phyloP scores from a whole-genome alignment of 1,140 invertebrate species.

The Hylyphantes graminicola region DNA sequence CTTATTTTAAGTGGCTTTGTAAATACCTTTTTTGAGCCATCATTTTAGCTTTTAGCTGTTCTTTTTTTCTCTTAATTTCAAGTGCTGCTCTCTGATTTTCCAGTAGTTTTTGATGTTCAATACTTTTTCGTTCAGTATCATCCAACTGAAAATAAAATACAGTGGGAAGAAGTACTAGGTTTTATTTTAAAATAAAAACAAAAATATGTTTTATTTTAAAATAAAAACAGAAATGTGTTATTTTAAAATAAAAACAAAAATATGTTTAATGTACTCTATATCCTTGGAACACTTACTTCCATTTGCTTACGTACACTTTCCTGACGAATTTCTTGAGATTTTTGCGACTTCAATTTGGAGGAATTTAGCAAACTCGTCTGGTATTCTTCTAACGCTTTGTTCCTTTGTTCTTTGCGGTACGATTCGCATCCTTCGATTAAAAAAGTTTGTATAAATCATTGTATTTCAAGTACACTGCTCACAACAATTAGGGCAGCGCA shows the following conservation, averaged over 20 bases:
- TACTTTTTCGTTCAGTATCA: slow-evolving; percentile 4
- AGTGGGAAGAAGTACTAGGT: neutral
- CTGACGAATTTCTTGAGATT: neutral
- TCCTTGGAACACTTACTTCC: neutral
- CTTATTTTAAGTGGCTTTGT: neutral
- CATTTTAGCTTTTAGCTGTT: slow-evolving; percentile 19
- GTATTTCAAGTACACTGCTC: no score
- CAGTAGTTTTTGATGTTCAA: slow-evolving; percentile 23
- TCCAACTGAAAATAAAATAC: slow-evolving; percentile 20
- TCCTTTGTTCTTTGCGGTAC: slow-evolving; percentile 17
- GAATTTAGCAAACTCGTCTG: neutral
- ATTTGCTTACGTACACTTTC: slow-evolving; percentile 44
- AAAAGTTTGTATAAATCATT: no score
- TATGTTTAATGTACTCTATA: no score
- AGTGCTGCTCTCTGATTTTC: slow-evolving; percentile 24
- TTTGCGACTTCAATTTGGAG: neutral
- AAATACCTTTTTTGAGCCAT: slow-evolving; percentile 28
- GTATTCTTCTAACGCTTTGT: slow-evolving; percentile 38
- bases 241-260: no score
- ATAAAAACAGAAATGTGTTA: no score
- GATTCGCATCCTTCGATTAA: neutral
- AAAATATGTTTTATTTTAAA: no score
- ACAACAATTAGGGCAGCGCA: no score
- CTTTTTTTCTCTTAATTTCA: slow-evolving; percentile 29
- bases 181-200: no score